These are phyloP conservation scores for Tigriopus californicus DNA, from an alignment of 2,888 invertebrate genomes.

Conservation along the genomic window DNA sequence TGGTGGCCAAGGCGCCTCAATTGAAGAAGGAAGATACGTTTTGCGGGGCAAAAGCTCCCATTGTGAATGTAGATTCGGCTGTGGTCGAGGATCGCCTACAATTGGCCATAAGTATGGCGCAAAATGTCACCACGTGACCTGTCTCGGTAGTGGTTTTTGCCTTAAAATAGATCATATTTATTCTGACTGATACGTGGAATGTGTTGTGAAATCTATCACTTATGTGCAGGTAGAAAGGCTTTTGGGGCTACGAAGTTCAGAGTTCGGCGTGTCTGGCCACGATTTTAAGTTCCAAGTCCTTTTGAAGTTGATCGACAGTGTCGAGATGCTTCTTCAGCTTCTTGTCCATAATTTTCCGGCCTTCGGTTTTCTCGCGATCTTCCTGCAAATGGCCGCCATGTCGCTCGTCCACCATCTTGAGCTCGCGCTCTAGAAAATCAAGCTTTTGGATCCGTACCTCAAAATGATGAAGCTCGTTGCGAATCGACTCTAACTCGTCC, in stretches of 20 bases:
- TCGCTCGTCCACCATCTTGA: conserved; percentile 20
- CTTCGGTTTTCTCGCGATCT: conserved; percentile 40
- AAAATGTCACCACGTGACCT: too few relatives aligned
- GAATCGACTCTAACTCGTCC: conserved; percentile 61
- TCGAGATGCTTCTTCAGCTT: conserved; percentile 46
- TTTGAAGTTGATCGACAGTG: conserved; percentile 67
- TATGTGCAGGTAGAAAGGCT: too few relatives aligned
- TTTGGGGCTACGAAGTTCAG: neutral
- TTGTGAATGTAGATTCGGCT: too few relatives aligned
- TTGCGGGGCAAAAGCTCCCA: too few relatives aligned
- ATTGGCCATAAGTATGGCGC: too few relatives aligned
- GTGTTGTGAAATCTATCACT: too few relatives aligned
- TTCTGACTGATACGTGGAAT: too few relatives aligned
- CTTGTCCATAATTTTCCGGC: conserved; percentile 18
- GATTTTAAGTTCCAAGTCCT: conserved; percentile 54
- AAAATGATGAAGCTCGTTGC: conserved; percentile 42
- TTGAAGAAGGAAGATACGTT: too few relatives aligned
- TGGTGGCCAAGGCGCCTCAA: too few relatives aligned
- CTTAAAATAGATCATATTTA: too few relatives aligned
- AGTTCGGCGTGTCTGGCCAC: conserved; percentile 45
- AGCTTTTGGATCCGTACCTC: conserved; percentile 22
- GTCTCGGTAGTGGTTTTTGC: too few relatives aligned
- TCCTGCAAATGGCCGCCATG: conserved; percentile 24
- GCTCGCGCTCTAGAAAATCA: conserved; percentile 28
- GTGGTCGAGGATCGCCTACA: too few relatives aligned